Evolutionary conservation across 2,888 invertebrate genomes (phyloP).

Genomic region (Unio delphinus): DNA sequence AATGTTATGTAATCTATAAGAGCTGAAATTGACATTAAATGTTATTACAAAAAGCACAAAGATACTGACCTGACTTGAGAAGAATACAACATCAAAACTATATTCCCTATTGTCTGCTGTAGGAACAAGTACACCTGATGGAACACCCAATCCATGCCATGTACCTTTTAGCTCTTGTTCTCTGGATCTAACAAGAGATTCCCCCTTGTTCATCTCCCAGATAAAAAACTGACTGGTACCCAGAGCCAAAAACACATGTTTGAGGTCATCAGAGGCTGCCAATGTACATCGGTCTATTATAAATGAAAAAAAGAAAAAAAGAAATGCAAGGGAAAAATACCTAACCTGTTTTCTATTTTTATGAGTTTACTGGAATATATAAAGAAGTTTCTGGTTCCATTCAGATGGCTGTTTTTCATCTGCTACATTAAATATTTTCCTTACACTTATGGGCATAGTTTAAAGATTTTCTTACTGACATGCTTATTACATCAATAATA

Average conservation of each 20-base stretch:
- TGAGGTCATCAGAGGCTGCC: constrained; percentile 57
- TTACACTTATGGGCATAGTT: too few species aligned
- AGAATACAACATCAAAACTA: constrained; percentile 51
- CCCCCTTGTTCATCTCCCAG: constrained; percentile 57
- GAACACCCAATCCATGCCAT: constrained; percentile 57
- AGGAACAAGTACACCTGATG: constrained; percentile 51
- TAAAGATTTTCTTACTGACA: too few species aligned
- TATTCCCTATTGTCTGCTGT: constrained; percentile 41
- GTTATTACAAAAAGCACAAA: constrained; percentile 1
- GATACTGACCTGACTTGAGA: constrained; percentile 48
- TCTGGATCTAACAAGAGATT: constrained; percentile 36
- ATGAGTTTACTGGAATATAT: too few species aligned
- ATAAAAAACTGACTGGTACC: constrained; percentile 47
- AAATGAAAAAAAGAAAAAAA: neutral
- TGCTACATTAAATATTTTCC: too few species aligned
- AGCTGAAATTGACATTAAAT: too few species aligned
- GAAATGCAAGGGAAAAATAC: neutral
- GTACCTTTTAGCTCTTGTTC: constrained; percentile 51
- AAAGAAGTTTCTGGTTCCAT: too few species aligned
- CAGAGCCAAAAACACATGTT: constrained; percentile 53
- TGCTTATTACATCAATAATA: too few species aligned
- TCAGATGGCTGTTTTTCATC: too few species aligned
- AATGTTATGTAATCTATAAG: too few species aligned
- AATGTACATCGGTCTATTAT: constrained; percentile 38
- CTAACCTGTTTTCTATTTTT: too few species aligned